A percentile compares a stretch with the other conserved stretches of the same genome.
These are phyloP conservation scores for Habrosyne pyritoides DNA, from an alignment of 2,888 invertebrate genomes.

Conservation along the genomic window DNA sequence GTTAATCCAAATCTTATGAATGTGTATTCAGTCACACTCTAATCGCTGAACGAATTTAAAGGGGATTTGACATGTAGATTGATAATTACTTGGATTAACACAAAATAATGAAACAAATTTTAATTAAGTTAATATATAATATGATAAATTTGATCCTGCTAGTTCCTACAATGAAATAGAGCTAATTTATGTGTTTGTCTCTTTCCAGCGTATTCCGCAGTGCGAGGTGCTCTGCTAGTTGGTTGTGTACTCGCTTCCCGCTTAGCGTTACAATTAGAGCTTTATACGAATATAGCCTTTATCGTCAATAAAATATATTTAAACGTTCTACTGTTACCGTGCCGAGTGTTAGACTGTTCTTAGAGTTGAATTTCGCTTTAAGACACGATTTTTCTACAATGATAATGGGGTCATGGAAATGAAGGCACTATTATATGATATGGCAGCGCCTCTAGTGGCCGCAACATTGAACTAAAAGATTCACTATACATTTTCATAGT, in stretches of 20 bases:
- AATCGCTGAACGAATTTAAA: no score
- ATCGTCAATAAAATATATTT: constrained; percentile 34
- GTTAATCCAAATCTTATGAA: no score
- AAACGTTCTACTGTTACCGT: constrained; percentile 19
- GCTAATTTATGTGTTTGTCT: constrained; percentile 17
- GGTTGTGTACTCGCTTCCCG: constrained; percentile 66
- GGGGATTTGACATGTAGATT: no score
- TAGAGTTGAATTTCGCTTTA: constrained; percentile 26
- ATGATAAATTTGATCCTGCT: background rate
- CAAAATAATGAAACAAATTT: no score
- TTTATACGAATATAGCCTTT: constrained; percentile 52
- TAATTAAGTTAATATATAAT: no score
- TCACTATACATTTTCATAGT: no score
- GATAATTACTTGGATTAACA: no score
- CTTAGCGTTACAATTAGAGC: constrained; percentile 53
- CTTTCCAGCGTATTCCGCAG: constrained; percentile 62
- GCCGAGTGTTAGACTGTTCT: constrained; percentile 21
- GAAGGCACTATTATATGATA: no score
- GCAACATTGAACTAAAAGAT: no score
- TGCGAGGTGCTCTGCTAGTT: constrained; percentile 76
- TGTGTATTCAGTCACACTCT: no score
- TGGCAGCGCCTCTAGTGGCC: no score
- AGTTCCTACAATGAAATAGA: background rate
- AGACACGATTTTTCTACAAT: background rate
- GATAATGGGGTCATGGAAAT: background rate